Base-by-base conservation (phyloP, 2,113 vertebrate genomes). In the Castor canadensis region DNA sequence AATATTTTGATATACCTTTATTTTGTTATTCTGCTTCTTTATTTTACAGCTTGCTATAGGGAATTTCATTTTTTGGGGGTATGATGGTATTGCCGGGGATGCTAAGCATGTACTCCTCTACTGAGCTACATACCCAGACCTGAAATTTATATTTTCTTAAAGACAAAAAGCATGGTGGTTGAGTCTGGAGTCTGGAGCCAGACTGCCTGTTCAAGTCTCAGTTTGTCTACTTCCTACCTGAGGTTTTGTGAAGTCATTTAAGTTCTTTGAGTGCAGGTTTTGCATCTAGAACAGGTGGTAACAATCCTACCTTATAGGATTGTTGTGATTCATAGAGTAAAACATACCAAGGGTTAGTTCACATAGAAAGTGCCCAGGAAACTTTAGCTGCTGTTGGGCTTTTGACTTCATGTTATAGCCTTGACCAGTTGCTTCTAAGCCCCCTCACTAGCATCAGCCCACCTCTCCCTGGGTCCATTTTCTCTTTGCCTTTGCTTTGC, bases 121-220 rank as follows among this genome's bases (percentile, higher is more conserved):
- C 52, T 54, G 76, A 38, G 12, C 76, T 56, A 8, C 35, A 79
- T 54, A 19, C 32, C 47, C 43, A 69, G 64, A 22, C 82, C 62
- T 52, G 60, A 13, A 80, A 32, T 71, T 92, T 52, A 17, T 84
- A 91, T 92, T 92, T 92, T 95, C 56, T 94, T 69, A 26, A 58
- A 94, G 49, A 89, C 38, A 43, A 16, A 79, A 58, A 80, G 24
- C 12, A 26, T 2, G 32, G 26, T 47, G 60, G 43, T 64, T 82
- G 80, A 47, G 47, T 86, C 79, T 81, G 52, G 73, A 49, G 49
- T 95, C 45, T 81, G 66, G 84, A 80, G 47, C n/a, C n/a, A 72
- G 47, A 24, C 40, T 86, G 16, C 35, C 30, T 71, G 8, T 96
- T 89, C 75, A 73, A 19, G 72, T 80, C 38, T 32, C 52, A 56